Evolutionary conservation across 1,140 invertebrate species (phyloP).

Genomic region (Nasonia giraulti): DNA sequence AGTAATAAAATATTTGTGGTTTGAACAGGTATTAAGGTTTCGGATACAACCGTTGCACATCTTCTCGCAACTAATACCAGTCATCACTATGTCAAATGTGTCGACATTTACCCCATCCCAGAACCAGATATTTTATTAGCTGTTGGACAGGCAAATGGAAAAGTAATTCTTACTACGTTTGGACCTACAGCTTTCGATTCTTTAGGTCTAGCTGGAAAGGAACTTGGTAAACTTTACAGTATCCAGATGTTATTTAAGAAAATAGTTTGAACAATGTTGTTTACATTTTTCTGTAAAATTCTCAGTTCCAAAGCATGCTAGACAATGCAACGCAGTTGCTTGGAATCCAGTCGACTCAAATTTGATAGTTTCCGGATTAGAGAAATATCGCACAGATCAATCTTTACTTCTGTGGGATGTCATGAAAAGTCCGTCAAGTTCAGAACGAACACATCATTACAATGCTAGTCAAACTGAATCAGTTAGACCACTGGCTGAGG

Average conservation of each 20-base stretch:
- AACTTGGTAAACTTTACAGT: constrained; percentile 80
- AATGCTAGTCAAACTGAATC: constrained; percentile 66
- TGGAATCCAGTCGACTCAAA: constrained; percentile 93
- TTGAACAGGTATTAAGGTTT: constrained; percentile 79
- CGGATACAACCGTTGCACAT: constrained; percentile 79
- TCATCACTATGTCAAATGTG: constrained; percentile 82
- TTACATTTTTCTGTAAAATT: constrained; percentile 50
- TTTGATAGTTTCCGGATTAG: constrained; percentile 88
- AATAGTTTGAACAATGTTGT: neutral
- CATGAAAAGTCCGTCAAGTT: constrained; percentile 71
- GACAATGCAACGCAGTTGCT: constrained; percentile 89
- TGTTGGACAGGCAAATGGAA: constrained; percentile 90
- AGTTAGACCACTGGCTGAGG: constrained; percentile 77
- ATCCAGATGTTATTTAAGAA: constrained; percentile 18
- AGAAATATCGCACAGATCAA: constrained; percentile 89
- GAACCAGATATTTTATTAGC: constrained; percentile 87
- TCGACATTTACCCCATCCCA: constrained; percentile 85
- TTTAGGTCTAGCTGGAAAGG: constrained; percentile 81
- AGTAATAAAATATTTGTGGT: neutral
- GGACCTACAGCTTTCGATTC: constrained; percentile 82
- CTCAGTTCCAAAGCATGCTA: constrained; percentile 84
- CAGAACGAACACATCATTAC: constrained; percentile 68
- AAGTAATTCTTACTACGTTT: constrained; percentile 86
- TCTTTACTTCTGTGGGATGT: constrained; percentile 90
- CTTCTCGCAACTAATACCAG: constrained; percentile 80